Conservation (phyloP, 2,888 invertebrate genomes). For the Aspidapion aeneum region DNA sequence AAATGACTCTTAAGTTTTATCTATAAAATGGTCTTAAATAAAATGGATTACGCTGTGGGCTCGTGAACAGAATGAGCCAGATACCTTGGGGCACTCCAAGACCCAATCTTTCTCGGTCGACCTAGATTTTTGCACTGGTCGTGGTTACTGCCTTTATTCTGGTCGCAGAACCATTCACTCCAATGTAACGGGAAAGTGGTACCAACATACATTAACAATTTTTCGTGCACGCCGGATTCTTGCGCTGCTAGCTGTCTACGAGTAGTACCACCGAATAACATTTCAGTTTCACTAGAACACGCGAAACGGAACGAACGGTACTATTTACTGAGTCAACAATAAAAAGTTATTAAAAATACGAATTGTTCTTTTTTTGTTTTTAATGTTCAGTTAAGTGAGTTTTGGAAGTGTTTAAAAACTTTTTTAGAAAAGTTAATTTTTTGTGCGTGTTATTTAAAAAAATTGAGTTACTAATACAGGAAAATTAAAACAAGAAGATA, state of each 20-base stretch:
- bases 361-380: too few relatives aligned
- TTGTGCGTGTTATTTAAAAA: too few relatives aligned
- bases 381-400: too few relatives aligned
- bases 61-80: too few relatives aligned
- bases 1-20: too few relatives aligned
- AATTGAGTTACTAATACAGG: too few relatives aligned
- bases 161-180: conserved; percentile 37
- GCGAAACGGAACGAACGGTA: conserved; percentile 9
- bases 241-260: conserved; percentile 23
- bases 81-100: conserved; percentile 26
- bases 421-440: too few relatives aligned
- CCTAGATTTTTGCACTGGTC: conserved; percentile 41
- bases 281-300: conserved; percentile 25
- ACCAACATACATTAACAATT: not conserved
- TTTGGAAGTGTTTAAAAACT: too few relatives aligned
- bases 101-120: conserved; percentile 32
- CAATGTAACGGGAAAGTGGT: conserved; percentile 39
- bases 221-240: conserved; percentile 18
- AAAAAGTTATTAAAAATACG: too few relatives aligned
- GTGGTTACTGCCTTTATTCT: not conserved
- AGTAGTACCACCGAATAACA: not conserved
- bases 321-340: not conserved
- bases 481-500: too few relatives aligned
- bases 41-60: too few relatives aligned
- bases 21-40: too few relatives aligned